Base-by-base conservation (phyloP, 1,140 invertebrate species). In the Thereuonema tuberculata region DNA sequence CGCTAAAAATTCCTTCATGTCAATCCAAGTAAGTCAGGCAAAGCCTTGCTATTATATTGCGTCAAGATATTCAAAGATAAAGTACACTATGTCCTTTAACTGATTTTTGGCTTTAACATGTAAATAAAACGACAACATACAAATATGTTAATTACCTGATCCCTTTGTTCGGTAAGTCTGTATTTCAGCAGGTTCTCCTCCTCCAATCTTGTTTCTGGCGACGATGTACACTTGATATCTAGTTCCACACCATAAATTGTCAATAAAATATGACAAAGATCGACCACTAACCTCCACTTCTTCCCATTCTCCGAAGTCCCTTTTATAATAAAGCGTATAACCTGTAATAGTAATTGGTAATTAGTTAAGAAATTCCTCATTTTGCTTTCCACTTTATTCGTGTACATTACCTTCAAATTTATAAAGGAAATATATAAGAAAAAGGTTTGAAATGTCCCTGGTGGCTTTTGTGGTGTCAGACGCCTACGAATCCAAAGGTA, bases 271-370 rank as follows among this genome's bases (percentile, higher is more conserved):
- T 26, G 46, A 3, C 20, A 54, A 21, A 17, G 2, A 17, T 25
- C 12, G 12, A 23, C 12, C 2, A 25, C 12, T 52, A 14, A 65
- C 24, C n/a, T 54, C 27, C 15, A 21, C 53, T 72, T 89, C 87
- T 69, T 90, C 86, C 87, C 87, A 90, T 67, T 89, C 88, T 0
- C 88, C 87, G 65, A 85, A 84, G 63, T 89, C 86, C n/a, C 86
- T 76, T 71, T 90, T 90, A 70, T 88, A 91, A 74, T 90, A 89
- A 25, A 90, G 85, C 1, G 89, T 84, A 71, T 89, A 90, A 24
- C 87, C 87, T 82, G 46, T 2, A 24, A 62, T 12, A 29, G 20
- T 12, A 12, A 24, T 2, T 20, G 20, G n/a, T n/a, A n/a, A n/a
- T n/a, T n/a, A n/a, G n/a, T n/a, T n/a, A n/a, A n/a, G n/a, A n/a